Evolutionary conservation across 2,888 invertebrate species (phyloP), one percentile per base, ranked within the genome.

Genomic region (Epirrhoe tristata): DNA sequence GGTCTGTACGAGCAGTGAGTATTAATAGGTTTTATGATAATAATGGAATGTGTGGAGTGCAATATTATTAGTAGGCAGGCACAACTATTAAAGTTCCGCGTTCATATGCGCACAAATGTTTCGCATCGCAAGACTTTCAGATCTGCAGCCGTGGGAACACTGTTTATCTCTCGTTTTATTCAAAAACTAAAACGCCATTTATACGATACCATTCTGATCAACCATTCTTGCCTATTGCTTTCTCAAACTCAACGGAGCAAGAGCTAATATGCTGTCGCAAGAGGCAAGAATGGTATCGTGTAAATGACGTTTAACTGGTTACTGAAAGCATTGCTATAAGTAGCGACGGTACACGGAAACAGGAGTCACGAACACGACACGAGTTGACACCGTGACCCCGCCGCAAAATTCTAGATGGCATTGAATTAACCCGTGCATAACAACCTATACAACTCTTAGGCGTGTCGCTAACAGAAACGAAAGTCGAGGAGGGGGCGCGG

Each of bases 331-430:
- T 16, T 51, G 46, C 43, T 32, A 34, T 58, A 58, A 8, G 36
- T 39, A 43, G 39, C 52, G 53, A 39, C 60, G 62, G 63, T 80
- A 80, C 75, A 62, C 70, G 66, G 80, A 79, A 80, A 66, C 58
- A 14, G 52, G 59, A 77, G 79, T 77, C 79, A 79, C 80, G 75
- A 79, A 73, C 76, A 77, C 83, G 85, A 80, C 81, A 81, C 79
- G 77, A 78, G 81, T 80, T 79, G 80, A 81, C 83, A 77, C 79
- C 73, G 71, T 69, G 77, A 77, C 77, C 75, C 68, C 63, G 14
- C 48, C 58, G 54, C 67, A 63, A 58, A 72, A 78, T 74, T 67
- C 6, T 58, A 72, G 77, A 73, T 76, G 75, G 24, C 16, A 43
- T 43, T 32, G 57, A 31, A 59, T 58, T 50, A 48, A 48, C 48